Evolutionary conservation across 2,113 vertebrate species (phyloP).

Genomic region (Heterotis niloticus): DNA sequence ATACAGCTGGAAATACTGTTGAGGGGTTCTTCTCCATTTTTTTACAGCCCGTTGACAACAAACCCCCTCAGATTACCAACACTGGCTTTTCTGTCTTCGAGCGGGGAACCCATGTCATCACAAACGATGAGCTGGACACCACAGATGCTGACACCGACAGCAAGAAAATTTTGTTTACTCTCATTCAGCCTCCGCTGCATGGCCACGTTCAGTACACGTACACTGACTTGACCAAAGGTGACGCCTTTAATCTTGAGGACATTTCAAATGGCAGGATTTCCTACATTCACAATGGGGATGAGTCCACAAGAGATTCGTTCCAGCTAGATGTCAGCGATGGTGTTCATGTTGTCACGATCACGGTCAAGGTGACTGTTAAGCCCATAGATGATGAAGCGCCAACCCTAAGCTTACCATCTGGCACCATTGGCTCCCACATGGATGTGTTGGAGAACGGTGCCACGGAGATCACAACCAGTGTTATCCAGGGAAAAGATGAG

Average conservation of each 20-base stretch:
- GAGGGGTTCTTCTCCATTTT: constrained; percentile 78
- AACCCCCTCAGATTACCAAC: constrained; percentile 88
- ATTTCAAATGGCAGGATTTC: constrained; percentile 72
- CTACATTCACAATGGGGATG: constrained; percentile 77
- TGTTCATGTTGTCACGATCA: constrained; percentile 80
- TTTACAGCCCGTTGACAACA: constrained; percentile 86
- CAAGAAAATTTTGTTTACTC: constrained; percentile 70
- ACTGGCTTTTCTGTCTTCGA: constrained; percentile 79
- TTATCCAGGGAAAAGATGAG: constrained; percentile 77
- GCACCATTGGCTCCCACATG: constrained; percentile 79
- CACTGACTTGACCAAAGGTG: constrained; percentile 64
- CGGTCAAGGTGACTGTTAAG: constrained; percentile 73
- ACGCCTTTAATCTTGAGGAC: constrained; percentile 72
- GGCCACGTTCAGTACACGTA: constrained; percentile 72
- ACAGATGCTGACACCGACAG: constrained; percentile 77
- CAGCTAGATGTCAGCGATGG: constrained; percentile 86
- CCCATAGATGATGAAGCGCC: constrained; percentile 76
- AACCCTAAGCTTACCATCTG: constrained; percentile 61
- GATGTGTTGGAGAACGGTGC: constrained; percentile 88
- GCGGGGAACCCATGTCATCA: constrained; percentile 71
- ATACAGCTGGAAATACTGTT: constrained; percentile 75
- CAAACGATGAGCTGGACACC: constrained; percentile 70
- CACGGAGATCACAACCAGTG: constrained; percentile 77
- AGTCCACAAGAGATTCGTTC: constrained; percentile 70
- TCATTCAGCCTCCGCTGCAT: constrained; percentile 74